Base-by-base conservation (phyloP, 2,113 vertebrate species). In the Tachysurus fulvidraco region DNA sequence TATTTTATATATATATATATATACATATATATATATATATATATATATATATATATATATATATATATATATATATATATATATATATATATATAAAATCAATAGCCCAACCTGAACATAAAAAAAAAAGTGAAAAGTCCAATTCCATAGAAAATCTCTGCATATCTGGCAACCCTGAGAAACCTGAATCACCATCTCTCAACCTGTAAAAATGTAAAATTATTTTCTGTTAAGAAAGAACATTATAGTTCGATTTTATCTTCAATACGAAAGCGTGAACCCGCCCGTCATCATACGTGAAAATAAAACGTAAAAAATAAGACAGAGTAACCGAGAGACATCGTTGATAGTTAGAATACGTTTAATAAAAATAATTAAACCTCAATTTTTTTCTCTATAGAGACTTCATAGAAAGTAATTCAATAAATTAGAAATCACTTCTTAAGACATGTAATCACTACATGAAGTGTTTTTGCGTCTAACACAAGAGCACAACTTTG, bases 361-460 rank as follows among this genome's bases (percentile, higher is more conserved):
- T 99, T 99, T 99, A 99, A 99, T 99, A 99, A 99, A 99, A 99
- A 99, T 99, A 99, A 99, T 99, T 99, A 99, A 99, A 99, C 97
- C 98, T 99, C 97, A 97, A 97, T 80, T 60, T 81, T 99, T 98
- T 99, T 96, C 97, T 99, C 97, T 98, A 98, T 99, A 98, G 97
- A 98, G 78, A 99, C 97, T 98, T 98, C 97, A 99, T 99, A 99
- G 97, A 99, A 99, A 99, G 97, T 97, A 99, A 99, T 97, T 98
- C 97, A 99, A 99, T 99, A 99, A 99, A 99, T 99, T 99, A 99
- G 97, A 99, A 98, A 98, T 96, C 95, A 99, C 97, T 98, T 96
- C 95, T 97, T 96, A 98, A 98, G 97, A 98, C 95, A 94, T 92
- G 94, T 96, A 95, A 97, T 93, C 96, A 98, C 98, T 98, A 98